Percentiles rank a stretch among this genome's conserved stretches.
Conservation (phyloP, 2,888 invertebrate species). For the Catocala sponsa region DNA sequence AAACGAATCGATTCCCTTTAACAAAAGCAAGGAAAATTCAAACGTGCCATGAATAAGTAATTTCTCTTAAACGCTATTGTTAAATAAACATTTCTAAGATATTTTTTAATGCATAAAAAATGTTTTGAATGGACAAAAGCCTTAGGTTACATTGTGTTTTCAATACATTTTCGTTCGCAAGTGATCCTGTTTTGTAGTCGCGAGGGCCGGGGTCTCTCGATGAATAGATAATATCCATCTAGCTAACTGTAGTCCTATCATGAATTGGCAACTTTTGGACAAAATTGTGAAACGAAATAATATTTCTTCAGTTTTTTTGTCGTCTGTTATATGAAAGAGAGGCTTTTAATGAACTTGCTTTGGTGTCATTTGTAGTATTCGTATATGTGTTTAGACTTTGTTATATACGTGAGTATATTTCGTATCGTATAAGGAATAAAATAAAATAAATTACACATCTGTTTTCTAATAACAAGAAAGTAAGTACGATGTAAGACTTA, state of each 20-base stretch:
- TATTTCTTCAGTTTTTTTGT: conserved; percentile 59
- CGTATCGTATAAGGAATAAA: too few species aligned
- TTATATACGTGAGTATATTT: too few species aligned
- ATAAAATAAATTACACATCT: too few species aligned
- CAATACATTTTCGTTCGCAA: conserved; percentile 84
- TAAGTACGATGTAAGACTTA: too few species aligned
- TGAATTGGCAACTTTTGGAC: conserved; percentile 77
- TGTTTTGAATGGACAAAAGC: conserved; percentile 77
- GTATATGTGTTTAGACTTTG: neutral
- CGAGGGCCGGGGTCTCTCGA: conserved; percentile 72
- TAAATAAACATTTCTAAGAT: conserved; percentile 74
- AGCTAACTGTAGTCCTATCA: conserved; percentile 76
- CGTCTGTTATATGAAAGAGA: conserved; percentile 48
- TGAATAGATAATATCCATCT: conserved; percentile 85
- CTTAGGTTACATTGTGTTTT: conserved; percentile 84
- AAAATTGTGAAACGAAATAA: conserved; percentile 57
- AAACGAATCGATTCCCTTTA: conserved; percentile 62
- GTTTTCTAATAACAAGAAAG: too few species aligned
- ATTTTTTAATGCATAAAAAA: conserved; percentile 67
- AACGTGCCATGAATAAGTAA: conserved; percentile 80
- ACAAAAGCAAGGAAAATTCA: conserved; percentile 74
- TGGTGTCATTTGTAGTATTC: conserved; percentile 24
- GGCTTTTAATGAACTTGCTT: conserved; percentile 46
- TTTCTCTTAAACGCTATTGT: conserved; percentile 80
- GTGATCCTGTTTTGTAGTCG: conserved; percentile 80